A percentile compares a stretch with the other conserved stretches of the same genome.
Evolutionary conservation across 1,140 invertebrate species (phyloP).

Genomic region (Aphaenogaster ashmeadi): DNA sequence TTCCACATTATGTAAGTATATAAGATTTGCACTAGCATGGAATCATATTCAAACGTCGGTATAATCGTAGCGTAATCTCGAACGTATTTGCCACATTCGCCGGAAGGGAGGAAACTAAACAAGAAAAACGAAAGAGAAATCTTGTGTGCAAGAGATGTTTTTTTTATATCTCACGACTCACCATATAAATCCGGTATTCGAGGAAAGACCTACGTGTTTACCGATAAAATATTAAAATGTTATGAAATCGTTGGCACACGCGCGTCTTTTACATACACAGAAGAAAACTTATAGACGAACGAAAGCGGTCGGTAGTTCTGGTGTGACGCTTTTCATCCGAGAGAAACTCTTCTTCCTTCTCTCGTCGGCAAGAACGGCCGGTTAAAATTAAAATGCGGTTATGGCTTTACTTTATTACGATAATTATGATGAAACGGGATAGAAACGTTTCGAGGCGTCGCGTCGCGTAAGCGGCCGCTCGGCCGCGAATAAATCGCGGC

Average conservation of each 20-base stretch:
- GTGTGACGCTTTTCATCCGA: background rate
- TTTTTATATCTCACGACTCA: constrained; percentile 28
- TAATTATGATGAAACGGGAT: background rate
- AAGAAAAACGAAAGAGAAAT: background rate
- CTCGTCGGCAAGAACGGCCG: background rate
- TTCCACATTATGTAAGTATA: background rate
- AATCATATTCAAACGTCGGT: background rate
- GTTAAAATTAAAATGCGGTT: background rate
- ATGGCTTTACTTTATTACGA: background rate
- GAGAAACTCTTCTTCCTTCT: background rate
- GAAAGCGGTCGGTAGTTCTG: background rate
- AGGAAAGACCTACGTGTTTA: constrained; percentile 35
- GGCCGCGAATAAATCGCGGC: background rate
- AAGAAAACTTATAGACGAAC: background rate
- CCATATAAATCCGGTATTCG: constrained; percentile 14
- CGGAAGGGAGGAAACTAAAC: background rate
- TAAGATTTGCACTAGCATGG: background rate
- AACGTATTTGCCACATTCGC: background rate
- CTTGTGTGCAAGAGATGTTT: background rate
- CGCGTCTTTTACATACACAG: background rate
- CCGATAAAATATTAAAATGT: constrained; percentile 36
- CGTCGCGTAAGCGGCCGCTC: background rate
- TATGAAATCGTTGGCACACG: background rate
- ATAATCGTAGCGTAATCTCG: background rate
- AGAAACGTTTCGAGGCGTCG: constrained; percentile 3